A percentile compares a stretch with the other conserved stretches of the same genome.
Conservation (phyloP, 2,888 invertebrate species). For the Drosophila picticornis region DNA sequence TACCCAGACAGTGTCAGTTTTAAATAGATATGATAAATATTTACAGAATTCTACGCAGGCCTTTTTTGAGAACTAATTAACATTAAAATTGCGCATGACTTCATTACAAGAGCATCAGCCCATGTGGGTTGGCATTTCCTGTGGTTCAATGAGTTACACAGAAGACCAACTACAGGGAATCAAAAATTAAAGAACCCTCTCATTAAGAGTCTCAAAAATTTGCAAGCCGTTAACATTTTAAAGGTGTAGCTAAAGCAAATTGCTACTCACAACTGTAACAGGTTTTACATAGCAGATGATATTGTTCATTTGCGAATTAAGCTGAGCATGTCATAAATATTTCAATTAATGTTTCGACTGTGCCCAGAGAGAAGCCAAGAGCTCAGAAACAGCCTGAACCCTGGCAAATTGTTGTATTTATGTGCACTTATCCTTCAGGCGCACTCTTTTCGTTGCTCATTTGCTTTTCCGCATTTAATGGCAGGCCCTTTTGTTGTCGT, state of each 20-base stretch:
- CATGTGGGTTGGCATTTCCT: constrained; percentile 28
- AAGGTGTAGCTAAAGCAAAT: constrained; percentile 1
- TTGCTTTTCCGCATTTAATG: constrained; percentile 66
- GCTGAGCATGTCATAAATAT: constrained; percentile 64
- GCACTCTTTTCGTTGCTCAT: constrained; percentile 59
- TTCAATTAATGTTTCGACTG: constrained; percentile 67
- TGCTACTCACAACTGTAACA: constrained; percentile 5
- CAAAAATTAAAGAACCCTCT: neutral
- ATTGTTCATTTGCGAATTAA: constrained; percentile 24
- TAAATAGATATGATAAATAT: constrained; percentile 44
- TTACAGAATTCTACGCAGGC: constrained; percentile 13
- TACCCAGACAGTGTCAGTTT: constrained; percentile 8
- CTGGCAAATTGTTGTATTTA: constrained; percentile 60
- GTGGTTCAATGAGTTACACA: constrained; percentile 31
- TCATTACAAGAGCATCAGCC: constrained; percentile 42
- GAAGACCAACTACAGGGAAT: constrained; percentile 7
- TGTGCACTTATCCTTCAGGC: constrained; percentile 64
- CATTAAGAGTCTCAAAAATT: neutral
- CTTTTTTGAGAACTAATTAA: constrained; percentile 36
- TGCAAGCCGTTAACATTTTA: neutral
- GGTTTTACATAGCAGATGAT: constrained; percentile 29
- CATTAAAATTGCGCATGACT: constrained; percentile 34
- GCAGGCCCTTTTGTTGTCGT: constrained; percentile 55
- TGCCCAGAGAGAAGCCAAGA: constrained; percentile 5
- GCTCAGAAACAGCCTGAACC: constrained; percentile 30